Evolutionary conservation across 2,113 vertebrate genomes (phyloP), one percentile per base, ranked within the genome.

Genomic region (Vulpes ferrilata): DNA sequence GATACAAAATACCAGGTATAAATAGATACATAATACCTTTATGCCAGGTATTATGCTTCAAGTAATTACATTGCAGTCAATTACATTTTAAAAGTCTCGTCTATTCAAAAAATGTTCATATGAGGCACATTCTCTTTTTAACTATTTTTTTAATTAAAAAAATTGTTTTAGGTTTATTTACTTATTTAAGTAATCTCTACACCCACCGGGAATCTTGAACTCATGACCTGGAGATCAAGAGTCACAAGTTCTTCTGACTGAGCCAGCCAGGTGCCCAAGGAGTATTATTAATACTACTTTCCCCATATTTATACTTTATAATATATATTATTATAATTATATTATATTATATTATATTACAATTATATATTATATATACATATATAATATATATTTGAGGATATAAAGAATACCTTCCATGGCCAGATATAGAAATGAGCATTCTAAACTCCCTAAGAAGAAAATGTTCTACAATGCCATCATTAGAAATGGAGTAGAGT

Each of bases 371-470:
- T 43, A 43, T 43, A 43, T 43, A 43, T 43, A 43, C 43, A 43
- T 6, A 43, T 43, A 43, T 43, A 43, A 43, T 43, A 43, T 43
- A 43, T 43, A 43, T 43, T 92, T 51, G 17, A 89, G 13, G n/a
- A 12, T 10, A 90, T 15, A 89, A 80, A 84, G 30, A 87, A 92
- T 88, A 59, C 9, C 11, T 96, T 55, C 38, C 55, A 27, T 10
- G 73, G 15, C 9, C n/a, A 96, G 32, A 53, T 30, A 51, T 5
- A 81, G 8, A 81, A 62, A 91, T 85, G 13, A 60, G 12, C 57
- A 48, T 23, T 67, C 89, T 79, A 92, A 97, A 76, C 59, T 38
- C 22, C 30, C 95, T 43, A 22, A 89, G 73, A 76, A 79, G 30
- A 86, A 65, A 57, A 3, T 76, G 30, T 90, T 80, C 6, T 62